Evolutionary conservation across 1,140 invertebrate genomes (phyloP), one percentile per base, ranked within the genome.

Genomic region (Steinernema khuongi): DNA sequence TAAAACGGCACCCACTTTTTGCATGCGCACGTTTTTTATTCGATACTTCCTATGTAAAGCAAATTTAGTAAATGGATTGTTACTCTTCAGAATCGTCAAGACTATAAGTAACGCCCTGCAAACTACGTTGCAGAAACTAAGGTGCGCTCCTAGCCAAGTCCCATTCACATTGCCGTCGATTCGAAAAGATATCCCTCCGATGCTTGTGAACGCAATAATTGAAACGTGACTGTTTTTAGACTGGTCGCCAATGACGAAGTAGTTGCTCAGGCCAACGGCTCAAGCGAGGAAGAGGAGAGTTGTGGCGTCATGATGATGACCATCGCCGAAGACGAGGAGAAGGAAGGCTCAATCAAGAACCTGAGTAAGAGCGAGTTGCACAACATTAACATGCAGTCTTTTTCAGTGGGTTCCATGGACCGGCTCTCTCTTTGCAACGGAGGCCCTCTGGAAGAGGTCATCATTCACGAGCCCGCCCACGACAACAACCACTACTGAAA

Each of bases 291-390:
- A 60, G 50, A 60, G 7, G 50, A 60, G 19, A 60, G 26, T 22
- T 60, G 50, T 22, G 50, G 50, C 4, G 50, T 60, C 4, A 60
- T 60, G 50, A 60, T 60, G 50, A 60, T 60, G 50, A 60, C 50
- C 14, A 60, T 60, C 50, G 50, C 50, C 50, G 50, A 60, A 26
- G 50, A 2, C 11, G 50, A 60, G 14, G 50, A 60, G 50, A 60
- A 60, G 22, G 50, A 60, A 2, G 50, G 50, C 4, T n/a, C 14
- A 7, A 22, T 60, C 4, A 60, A 60, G 50, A 60, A 60, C 19
- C 26, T 60, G 14, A 60, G 50, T 60, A 60, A 60, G 11, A n/a
- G 7, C 50, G 7, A 14, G 14, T 22, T 60, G 14, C 7, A 22
- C 11, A 4, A 11, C 50, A 7, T 4, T 60, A 4, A 7, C 14